Evolutionary conservation across 2,797 vertebrate species (phyloP).

Genomic region (Cottoperca gobio): DNA sequence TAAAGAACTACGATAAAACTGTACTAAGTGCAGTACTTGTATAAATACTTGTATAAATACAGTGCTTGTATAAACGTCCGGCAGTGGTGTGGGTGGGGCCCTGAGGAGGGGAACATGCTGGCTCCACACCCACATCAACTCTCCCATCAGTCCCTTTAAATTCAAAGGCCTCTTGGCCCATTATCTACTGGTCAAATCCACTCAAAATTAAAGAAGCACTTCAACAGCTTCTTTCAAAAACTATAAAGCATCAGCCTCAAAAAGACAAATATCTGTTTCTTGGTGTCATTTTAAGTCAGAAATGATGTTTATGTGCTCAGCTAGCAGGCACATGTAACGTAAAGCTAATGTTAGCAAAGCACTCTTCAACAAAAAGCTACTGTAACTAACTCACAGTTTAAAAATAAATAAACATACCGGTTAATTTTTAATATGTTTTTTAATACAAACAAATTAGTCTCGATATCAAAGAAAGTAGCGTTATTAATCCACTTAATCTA

Average conservation of each 20-base stretch:
- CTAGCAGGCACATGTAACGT: slow-evolving; percentile 21
- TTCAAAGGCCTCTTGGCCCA: slow-evolving; percentile 23
- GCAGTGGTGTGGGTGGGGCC: slow-evolving; percentile 57
- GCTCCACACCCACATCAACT: slow-evolving; percentile 50
- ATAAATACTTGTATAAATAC: background rate
- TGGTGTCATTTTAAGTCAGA: background rate
- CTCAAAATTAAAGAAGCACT: background rate
- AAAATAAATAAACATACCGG: background rate
- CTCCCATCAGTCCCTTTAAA: slow-evolving; percentile 56
- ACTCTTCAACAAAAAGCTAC: slow-evolving; percentile 6
- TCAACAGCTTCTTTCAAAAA: too few relatives aligned
- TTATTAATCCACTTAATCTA: background rate
- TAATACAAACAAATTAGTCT: accelerated
- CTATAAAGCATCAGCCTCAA: accelerated
- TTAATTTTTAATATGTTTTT: accelerated
- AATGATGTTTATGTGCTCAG: background rate
- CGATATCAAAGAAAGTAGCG: accelerated
- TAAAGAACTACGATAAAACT: too few relatives aligned
- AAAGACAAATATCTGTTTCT: accelerated
- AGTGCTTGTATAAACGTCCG: background rate
- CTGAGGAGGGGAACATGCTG: slow-evolving; percentile 51
- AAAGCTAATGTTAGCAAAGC: slow-evolving; percentile 59
- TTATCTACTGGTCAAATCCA: accelerated
- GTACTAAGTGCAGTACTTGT: background rate
- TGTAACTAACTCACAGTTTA: background rate